Base-by-base conservation (phyloP, 2,113 vertebrate species). In the Rhizomys pruinosus region DNA sequence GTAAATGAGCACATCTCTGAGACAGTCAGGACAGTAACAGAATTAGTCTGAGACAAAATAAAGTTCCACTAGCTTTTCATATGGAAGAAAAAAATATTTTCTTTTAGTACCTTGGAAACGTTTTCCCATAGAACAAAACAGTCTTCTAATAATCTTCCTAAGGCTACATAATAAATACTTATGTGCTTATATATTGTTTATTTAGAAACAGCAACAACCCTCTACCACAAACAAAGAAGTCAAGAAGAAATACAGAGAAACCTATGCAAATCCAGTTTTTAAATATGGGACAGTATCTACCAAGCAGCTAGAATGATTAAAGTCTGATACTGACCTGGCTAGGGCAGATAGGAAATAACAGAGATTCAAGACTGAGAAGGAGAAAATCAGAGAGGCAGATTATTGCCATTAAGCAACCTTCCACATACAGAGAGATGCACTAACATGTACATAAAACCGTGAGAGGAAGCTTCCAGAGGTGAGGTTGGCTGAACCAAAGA, bases 1-100 rank as follows among this genome's bases (percentile, higher is more conserved):
- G 3, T 66, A 66, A 34, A 29, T 23, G 47, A 44, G 34, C 29
- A 47, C 19, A 47, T 34, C 19, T 64, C 29, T 66, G 61, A 34
- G 10, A 66, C 47, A 34, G 39, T 10, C 39, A 52, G 86, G 52
- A 93, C 59, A n/a, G 78, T 69, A 52, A 34, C 27, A 71, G 39
- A 23, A 73, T 64, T 47, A 20, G 19, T 77, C 4, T 63, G 44
- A 57, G 44, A 80, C 37, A 52, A 94, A 96, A 55, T 32, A 68
- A 10, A 55, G 47, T 13, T 22, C 44, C n/a, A 22, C 1, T 66
- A 47, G 34, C 4, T 85, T 92, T 85, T 74, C 22, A 32, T 59
- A 74, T n/a, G 44, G 68, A 88, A 68, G 42, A 59, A 72, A 79
- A 81, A 15, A n/a, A 27, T 73, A 9, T 34, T 61, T 77, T 64